Evolutionary conservation across 2,797 vertebrate species (phyloP).

Genomic region (Peromyscus eremicus): DNA sequence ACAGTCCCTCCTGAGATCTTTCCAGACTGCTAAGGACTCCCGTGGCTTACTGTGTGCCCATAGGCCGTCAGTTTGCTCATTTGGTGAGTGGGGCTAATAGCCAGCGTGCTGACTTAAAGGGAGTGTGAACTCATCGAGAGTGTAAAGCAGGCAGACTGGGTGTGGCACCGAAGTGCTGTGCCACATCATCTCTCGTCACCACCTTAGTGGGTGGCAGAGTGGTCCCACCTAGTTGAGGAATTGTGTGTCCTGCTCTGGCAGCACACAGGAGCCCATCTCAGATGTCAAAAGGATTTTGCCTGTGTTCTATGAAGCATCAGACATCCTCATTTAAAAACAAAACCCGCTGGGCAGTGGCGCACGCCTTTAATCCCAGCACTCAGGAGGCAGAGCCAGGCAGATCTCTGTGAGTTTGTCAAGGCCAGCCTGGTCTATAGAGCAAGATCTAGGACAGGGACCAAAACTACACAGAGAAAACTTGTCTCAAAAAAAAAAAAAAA

Average conservation of each 20-base stretch:
- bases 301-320: conserved; percentile 3
- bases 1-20: background rate
- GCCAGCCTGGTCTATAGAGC: too few species aligned
- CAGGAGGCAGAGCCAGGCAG: too few species aligned
- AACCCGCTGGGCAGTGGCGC: background rate
- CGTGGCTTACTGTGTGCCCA: background rate
- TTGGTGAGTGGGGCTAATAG: background rate
- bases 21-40: background rate
- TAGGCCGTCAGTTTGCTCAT: background rate
- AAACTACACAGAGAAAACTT: too few species aligned
- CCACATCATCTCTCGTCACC: fast-evolving
- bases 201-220: background rate
- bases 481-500: too few species aligned
- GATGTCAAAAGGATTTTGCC: background rate
- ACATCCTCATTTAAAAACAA: conserved; percentile 14
- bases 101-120: background rate
- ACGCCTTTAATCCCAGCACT: background rate
- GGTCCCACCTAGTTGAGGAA: background rate
- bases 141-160: background rate
- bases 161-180: background rate
- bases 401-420: too few species aligned
- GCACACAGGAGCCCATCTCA: background rate
- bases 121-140: background rate
- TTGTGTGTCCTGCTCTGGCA: background rate
- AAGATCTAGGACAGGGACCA: too few species aligned